Conservation (phyloP, 2,888 invertebrate genomes). For the Xestobium rufovillosum region DNA sequence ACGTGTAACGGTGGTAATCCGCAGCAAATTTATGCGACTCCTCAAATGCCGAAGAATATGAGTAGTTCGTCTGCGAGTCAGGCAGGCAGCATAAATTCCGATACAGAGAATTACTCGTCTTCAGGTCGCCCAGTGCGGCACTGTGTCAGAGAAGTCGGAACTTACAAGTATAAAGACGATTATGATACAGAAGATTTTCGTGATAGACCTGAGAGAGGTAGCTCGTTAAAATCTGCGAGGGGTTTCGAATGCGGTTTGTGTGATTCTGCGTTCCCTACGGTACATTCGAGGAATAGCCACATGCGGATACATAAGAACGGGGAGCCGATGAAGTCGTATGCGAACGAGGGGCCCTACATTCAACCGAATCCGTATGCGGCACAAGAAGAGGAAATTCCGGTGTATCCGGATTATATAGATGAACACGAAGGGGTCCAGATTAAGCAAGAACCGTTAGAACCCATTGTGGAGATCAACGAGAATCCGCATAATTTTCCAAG, state of each 20-base stretch:
- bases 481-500: conserved; percentile 19
- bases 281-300: conserved; percentile 41
- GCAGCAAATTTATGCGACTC: neutral
- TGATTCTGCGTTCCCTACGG: conserved; percentile 39
- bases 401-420: conserved; percentile 13
- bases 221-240: neutral
- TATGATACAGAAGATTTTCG: conserved; percentile 19
- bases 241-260: conserved; percentile 40
- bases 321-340: neutral
- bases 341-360: neutral
- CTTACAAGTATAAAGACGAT: conserved; percentile 34
- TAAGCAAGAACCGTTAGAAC: conserved; percentile 39
- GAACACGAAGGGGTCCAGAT: conserved; percentile 22
- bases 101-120: conserved; percentile 21
- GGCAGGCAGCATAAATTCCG: conserved; percentile 8
- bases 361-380: too few relatives aligned
- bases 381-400: conserved; percentile 10
- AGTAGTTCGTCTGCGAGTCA: neutral
- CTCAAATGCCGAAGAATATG: neutral
- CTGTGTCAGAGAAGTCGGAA: conserved; percentile 36
- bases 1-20: conserved; percentile 30
- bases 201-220: conserved; percentile 1
- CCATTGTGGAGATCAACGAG: conserved; percentile 41
- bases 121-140: conserved; percentile 37
- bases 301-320: conserved; percentile 42